These are phyloP conservation scores for Lithosia quadra DNA, from an alignment of 2,888 invertebrate species.

Conservation along the genomic window DNA sequence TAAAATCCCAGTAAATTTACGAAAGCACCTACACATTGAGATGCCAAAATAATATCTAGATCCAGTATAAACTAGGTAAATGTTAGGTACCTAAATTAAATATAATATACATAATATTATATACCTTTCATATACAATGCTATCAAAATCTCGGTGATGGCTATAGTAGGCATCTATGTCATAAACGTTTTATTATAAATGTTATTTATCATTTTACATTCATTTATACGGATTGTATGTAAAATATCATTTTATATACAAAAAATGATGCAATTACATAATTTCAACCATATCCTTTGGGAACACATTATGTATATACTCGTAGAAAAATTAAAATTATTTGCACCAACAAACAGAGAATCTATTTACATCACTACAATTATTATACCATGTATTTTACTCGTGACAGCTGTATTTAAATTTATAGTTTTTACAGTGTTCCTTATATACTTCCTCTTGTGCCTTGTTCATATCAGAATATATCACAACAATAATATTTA, in stretches of 20 bases:
- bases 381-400: background rate
- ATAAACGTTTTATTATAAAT: background rate
- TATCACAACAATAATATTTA: conserved; percentile 13
- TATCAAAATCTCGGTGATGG: no score
- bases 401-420: background rate
- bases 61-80: conserved; percentile 1
- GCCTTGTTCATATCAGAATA: conserved; percentile 52
- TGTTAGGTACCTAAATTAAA: background rate
- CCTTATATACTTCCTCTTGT: conserved; percentile 33
- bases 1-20: conserved; percentile 5
- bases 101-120: background rate
- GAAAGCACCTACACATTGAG: conserved; percentile 37
- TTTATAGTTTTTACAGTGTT: background rate
- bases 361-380: background rate
- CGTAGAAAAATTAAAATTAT: background rate
- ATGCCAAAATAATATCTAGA: conserved; percentile 31
- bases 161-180: background rate
- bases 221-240: background rate
- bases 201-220: conserved; percentile 7
- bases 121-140: background rate
- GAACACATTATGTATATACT: conserved; percentile 2
- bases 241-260: background rate
- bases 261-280: background rate
- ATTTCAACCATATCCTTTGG: conserved; percentile 6
- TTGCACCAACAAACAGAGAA: background rate